Conservation (phyloP, 2,113 vertebrate genomes). For the Numenius arquata region DNA sequence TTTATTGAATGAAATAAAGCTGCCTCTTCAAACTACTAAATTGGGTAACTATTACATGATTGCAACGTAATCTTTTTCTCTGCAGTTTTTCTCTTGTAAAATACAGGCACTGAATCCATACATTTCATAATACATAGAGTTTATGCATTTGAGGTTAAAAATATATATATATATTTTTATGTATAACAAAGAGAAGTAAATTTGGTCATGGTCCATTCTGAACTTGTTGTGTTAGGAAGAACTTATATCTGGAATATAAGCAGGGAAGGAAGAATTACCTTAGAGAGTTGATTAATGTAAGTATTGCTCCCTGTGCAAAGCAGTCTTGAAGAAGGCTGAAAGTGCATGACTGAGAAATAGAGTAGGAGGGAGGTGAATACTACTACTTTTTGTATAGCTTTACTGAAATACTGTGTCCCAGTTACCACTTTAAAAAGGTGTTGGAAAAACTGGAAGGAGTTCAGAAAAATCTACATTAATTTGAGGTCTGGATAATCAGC, state of each 20-base stretch:
- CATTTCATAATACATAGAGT: background rate
- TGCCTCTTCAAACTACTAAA: background rate
- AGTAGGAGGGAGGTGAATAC: background rate
- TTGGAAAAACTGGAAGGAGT: background rate
- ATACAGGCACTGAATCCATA: background rate
- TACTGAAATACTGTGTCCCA: background rate
- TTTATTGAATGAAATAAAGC: background rate
- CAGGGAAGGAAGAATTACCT: background rate
- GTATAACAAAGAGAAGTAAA: background rate
- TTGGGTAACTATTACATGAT: background rate
- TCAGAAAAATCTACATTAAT: slow-evolving; percentile 28
- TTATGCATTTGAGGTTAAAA: background rate
- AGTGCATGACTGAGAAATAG: background rate
- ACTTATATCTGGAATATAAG: background rate
- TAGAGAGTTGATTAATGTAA: background rate
- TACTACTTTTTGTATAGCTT: background rate
- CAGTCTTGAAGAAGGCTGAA: background rate
- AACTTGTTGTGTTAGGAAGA: background rate
- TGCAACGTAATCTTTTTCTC: background rate
- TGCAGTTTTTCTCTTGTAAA: slow-evolving; percentile 7
- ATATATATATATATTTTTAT: background rate
- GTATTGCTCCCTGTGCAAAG: background rate
- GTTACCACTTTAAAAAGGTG: background rate
- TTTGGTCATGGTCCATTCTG: background rate
- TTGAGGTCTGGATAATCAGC: slow-evolving; percentile 46